Base-by-base conservation (phyloP, 1,140 invertebrate species). In the Apis laboriosa region DNA sequence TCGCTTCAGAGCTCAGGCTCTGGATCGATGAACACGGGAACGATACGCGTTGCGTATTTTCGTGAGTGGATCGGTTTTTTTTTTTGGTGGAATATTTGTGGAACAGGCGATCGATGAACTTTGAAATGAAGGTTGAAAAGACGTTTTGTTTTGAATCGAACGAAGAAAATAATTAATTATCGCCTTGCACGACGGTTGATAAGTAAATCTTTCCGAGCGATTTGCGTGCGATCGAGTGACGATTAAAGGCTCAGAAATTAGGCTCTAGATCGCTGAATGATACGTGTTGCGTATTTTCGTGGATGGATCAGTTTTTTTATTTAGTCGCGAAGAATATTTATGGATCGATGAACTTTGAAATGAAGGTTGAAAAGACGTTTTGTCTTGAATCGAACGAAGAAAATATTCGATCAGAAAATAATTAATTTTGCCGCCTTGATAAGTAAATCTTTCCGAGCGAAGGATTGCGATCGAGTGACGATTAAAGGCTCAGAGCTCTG, bases 151-250 rank as follows among this genome's bases (percentile, higher is more conserved):
- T 34, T 34, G 34, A 34, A 34, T 34, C 34, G 34, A 34, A 34
- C 34, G 34, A 34, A 34, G 34, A 34, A 34, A 34, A 34, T 34
- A 3, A 88, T 87, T 85, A 88, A 88, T 88, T 88, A 87, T 76
- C 66, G 78, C 56, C 84, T 88, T 71, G 79, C 86, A 87, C 61
- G 87, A 75, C 86, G 86, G 79, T 72, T 77, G 83, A 88, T 88
- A 88, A 88, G 87, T 88, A 87, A 88, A 88, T 87, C 86, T 87
- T 88, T 88, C 87, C 76, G 75, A 85, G 58, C 53, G 71, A 80
- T 83, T 86, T 77, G 72, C 85, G 66, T 71, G 81, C 76, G 63
- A 84, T 70, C 58, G 51, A 51, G 15, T 55, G 64, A 68, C 74
- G 80, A 82, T 82, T 60, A 61, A 49, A 17, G 43, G 70, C 19